These are phyloP conservation scores for Acrocephalus scirpaceus DNA, from an alignment of 2,797 vertebrate genomes.

Conservation along the genomic window DNA sequence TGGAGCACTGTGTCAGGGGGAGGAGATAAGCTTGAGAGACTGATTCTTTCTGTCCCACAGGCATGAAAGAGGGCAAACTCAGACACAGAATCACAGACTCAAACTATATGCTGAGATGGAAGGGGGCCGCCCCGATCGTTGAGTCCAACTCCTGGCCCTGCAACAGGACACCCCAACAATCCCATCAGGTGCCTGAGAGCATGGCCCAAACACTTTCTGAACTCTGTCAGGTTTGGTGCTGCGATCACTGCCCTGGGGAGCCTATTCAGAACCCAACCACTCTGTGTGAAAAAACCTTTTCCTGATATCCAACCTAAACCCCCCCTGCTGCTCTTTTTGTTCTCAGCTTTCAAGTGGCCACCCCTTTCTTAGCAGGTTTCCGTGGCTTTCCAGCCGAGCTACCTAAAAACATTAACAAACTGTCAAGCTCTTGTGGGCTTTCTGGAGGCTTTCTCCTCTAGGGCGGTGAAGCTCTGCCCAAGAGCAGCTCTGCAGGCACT, in stretches of 20 bases:
- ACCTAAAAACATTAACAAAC: neutral
- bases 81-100: neutral
- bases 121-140: neutral
- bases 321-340: neutral
- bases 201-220: rapidly evolving
- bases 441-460: neutral
- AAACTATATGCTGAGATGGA: no score
- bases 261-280: no score
- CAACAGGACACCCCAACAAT: neutral
- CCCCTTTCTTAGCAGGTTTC: neutral
- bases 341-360: neutral
- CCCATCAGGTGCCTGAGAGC: neutral
- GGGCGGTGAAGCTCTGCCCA: neutral
- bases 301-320: neutral
- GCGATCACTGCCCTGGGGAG: neutral
- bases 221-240: neutral
- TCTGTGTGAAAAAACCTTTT: neutral
- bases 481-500: neutral
- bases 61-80: neutral
- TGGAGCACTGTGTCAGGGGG: neutral
- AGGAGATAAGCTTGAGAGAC: neutral
- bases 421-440: neutral
- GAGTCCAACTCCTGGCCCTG: neutral
- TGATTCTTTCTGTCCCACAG: neutral
- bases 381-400: neutral